Conservation (phyloP, 2,797 vertebrate species). For the Telmatherina bonti region DNA sequence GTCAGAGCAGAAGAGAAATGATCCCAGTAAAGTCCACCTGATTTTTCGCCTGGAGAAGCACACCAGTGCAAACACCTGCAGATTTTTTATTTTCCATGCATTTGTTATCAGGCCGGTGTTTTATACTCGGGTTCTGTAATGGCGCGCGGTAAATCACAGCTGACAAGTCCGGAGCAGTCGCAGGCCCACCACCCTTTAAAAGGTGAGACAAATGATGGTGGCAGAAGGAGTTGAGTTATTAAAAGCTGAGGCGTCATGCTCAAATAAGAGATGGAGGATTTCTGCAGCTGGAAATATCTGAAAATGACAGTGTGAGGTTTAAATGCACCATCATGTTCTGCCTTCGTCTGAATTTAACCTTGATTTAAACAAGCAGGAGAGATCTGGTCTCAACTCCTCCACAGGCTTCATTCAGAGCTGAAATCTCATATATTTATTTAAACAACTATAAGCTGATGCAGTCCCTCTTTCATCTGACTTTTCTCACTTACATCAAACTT, state of each 20-base stretch:
- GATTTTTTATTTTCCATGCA: slow-evolving; percentile 68
- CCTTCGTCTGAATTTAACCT: slow-evolving; percentile 6
- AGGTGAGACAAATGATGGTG: slow-evolving; percentile 41
- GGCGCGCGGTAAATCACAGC: slow-evolving; percentile 67
- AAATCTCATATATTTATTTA: no score
- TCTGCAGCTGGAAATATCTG: slow-evolving; percentile 23
- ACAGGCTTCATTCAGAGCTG: not conserved
- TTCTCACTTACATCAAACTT: no score
- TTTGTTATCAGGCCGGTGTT: slow-evolving; percentile 68
- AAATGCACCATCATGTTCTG: not conserved
- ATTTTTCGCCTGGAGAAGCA: slow-evolving; percentile 58
- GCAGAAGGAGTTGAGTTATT: slow-evolving; percentile 44
- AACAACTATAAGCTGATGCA: no score
- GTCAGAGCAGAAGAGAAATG: slow-evolving; percentile 63
- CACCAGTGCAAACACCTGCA: slow-evolving; percentile 68
- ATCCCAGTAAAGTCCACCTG: slow-evolving; percentile 33
- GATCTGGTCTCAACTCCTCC: not conserved
- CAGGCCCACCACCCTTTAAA: slow-evolving; percentile 44
- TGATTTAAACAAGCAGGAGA: slow-evolving; percentile 14
- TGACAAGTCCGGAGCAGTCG: slow-evolving; percentile 57
- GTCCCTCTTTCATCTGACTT: no score
- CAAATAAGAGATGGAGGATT: slow-evolving; percentile 37
- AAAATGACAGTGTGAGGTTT: not conserved
- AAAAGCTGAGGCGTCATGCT: slow-evolving; percentile 43
- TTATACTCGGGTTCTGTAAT: slow-evolving; percentile 57